Evolutionary conservation across 1,140 invertebrate genomes (phyloP), one percentile per base, ranked within the genome.

Genomic region (Plodia interpunctella): DNA sequence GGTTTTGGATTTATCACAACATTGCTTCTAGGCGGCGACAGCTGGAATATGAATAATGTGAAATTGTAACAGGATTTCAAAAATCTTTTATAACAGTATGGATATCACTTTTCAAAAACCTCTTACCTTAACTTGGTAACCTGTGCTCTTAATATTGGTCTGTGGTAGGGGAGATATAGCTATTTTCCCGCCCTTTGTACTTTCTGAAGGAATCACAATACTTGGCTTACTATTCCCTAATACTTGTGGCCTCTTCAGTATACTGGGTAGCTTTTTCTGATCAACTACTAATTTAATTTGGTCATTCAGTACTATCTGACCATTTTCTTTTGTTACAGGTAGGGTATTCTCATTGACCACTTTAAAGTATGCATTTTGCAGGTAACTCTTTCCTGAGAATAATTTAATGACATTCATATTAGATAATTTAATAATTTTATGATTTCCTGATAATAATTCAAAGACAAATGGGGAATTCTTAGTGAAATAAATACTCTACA

Each of bases 341-440:
- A 51, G 32, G 5, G 60, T 63, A 58, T 86, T 76, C 60, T 88
- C 86, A 71, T 88, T 88, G 5, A 83, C 72, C 5, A 88, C 81
- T 68, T 81, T 85, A 28, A 80, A 86, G 57, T 75, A 80, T 20
- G 76, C 68, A 63, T 80, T 83, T 59, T 74, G 67, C 15, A 67
- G 21, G 19, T 67, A 53, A 19, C 57, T 57, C 60, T 72, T 75
- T 21, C 53, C 80, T 84, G 20, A 49, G 80, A 80, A 19, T 32
- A 50, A 25, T 25, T 3, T 25, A n/a, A n/a, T n/a, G n/a, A n/a
- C n/a, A n/a, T n/a, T n/a, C n/a, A n/a, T n/a, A n/a, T n/a, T n/a
- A n/a, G n/a, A n/a, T n/a, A n/a, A n/a, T n/a, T n/a, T n/a, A n/a
- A n/a, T n/a, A n/a, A n/a, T n/a, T n/a, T n/a, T n/a, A n/a, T n/a